phyloP scores from a whole-genome alignment of 2,888 invertebrate genomes.

The Calameuta pallipes region DNA sequence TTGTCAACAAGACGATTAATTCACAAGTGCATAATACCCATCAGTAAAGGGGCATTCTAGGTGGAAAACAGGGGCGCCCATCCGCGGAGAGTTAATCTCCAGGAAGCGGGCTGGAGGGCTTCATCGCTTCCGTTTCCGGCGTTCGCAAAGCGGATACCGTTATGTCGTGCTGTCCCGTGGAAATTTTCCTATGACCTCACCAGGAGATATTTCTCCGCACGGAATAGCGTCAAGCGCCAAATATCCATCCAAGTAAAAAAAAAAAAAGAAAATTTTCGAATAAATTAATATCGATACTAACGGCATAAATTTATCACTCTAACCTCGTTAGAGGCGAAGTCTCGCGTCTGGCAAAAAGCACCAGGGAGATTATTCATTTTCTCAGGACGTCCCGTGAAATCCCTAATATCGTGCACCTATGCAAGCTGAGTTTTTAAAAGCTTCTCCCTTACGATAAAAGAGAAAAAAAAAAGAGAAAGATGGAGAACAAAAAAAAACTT shows the following conservation, averaged over 20 bases:
- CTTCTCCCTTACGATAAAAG: slow-evolving; percentile 38
- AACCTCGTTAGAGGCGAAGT: background rate
- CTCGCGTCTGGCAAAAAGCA: background rate
- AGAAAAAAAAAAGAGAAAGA: slow-evolving; percentile 31
- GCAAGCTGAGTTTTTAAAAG: slow-evolving; percentile 50
- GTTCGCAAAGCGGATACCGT: slow-evolving; percentile 10
- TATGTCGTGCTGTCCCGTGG: background rate
- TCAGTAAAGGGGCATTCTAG: background rate
- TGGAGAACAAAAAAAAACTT: slow-evolving; percentile 28
- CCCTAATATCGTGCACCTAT: slow-evolving; percentile 43
- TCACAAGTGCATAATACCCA: background rate
- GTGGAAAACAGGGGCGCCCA: background rate
- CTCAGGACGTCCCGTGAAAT: slow-evolving; percentile 37
- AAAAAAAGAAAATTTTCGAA: background rate
- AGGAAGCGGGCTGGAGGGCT: background rate
- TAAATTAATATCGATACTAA: background rate
- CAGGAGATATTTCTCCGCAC: background rate
- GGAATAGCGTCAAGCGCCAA: background rate
- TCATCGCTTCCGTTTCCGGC: slow-evolving; percentile 12
- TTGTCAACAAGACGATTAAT: background rate
- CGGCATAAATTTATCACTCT: background rate
- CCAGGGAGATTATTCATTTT: background rate
- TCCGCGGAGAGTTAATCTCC: background rate
- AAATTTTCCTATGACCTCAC: background rate
- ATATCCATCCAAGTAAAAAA: background rate